Percentiles rank a stretch among this genome's conserved stretches.
These are phyloP conservation scores for Philotrypesis tridentata DNA, from an alignment of 1,140 invertebrate species.

Conservation along the genomic window DNA sequence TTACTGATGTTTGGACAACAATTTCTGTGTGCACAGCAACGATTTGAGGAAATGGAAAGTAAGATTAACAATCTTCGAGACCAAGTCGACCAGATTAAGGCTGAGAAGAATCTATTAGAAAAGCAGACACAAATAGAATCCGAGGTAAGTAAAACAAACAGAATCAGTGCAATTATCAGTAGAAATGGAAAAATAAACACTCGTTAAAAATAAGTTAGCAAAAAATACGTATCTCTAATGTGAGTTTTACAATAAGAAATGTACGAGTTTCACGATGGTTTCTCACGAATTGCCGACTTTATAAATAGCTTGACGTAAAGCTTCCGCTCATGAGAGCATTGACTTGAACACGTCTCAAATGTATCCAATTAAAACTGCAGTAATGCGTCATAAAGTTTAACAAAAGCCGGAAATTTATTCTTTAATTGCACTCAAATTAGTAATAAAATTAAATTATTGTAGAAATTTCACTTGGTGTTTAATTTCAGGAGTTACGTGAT, in stretches of 20 bases:
- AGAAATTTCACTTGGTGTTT: not conserved
- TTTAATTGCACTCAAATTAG: not conserved
- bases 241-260: not conserved
- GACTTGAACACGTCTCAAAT: constrained; percentile 34
- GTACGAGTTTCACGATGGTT: not conserved
- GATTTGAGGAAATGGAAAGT: constrained; percentile 71
- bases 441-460: not conserved
- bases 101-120: constrained; percentile 67
- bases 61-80: constrained; percentile 69
- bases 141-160: constrained; percentile 59
- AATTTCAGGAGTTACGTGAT: constrained; percentile 62
- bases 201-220: no score
- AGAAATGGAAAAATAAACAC: not conserved
- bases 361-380: constrained; percentile 19
- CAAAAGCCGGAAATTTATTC: not conserved
- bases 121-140: constrained; percentile 67
- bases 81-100: constrained; percentile 67
- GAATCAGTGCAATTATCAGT: not conserved
- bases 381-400: not conserved
- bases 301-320: constrained; percentile 53
- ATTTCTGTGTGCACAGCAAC: constrained; percentile 67
- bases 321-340: constrained; percentile 41
- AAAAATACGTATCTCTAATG: not conserved
- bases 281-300: constrained; percentile 16
- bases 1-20: constrained; percentile 63